Percentiles rank a stretch among this genome's conserved stretches.
Conservation (phyloP, 35 echinoderm and acorn worm species). For the Apostichopus japonicus region DNA sequence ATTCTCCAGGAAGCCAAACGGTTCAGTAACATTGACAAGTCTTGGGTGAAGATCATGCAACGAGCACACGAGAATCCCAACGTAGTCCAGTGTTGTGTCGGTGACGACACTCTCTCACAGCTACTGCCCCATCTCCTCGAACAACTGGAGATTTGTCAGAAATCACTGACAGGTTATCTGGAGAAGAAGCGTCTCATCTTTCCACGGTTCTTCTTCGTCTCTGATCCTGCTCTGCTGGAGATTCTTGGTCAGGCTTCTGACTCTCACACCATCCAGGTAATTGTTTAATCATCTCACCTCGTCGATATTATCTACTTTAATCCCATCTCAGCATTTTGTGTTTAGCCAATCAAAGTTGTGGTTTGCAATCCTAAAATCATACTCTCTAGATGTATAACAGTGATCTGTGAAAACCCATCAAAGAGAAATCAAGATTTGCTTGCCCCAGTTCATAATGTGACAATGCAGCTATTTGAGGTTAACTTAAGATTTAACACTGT, state of each 20-base stretch:
- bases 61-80: conserved; percentile 97
- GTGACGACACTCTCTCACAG: conserved; percentile 94
- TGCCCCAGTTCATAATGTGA: too few species aligned
- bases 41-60: conserved; percentile 99
- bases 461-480: too few species aligned
- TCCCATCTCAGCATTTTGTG: too few species aligned
- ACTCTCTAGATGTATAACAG: too few species aligned
- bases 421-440: too few species aligned
- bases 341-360: too few species aligned
- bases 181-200: conserved; percentile 99
- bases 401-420: too few species aligned
- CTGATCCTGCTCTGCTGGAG: conserved; percentile 95
- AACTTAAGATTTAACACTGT: too few species aligned
- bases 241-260: conserved; percentile 99
- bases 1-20: conserved; percentile 94
- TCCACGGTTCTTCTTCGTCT: conserved; percentile 99
- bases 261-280: conserved; percentile 99
- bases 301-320: too few species aligned
- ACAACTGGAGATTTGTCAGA: conserved; percentile 99
- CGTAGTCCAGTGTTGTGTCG: conserved; percentile 93
- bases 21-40: conserved; percentile 99
- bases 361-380: too few species aligned
- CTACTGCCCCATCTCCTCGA: conserved; percentile 98
- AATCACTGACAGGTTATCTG: conserved; percentile 97
- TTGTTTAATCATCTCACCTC: too few species aligned